These are phyloP conservation scores for Nebria brevicollis DNA, from an alignment of 2,888 invertebrate genomes.

Conservation along the genomic window DNA sequence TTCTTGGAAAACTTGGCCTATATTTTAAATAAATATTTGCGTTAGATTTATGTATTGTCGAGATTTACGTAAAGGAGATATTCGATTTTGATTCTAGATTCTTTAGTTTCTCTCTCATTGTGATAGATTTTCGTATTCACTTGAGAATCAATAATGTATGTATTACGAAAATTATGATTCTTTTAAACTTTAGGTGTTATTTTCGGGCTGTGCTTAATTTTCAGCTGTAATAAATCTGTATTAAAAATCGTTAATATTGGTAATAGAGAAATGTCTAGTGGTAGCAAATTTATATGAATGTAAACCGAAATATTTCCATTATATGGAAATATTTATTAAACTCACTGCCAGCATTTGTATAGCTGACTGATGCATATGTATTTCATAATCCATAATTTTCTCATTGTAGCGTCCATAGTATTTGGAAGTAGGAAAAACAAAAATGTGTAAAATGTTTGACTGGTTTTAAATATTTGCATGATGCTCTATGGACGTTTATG, in stretches of 20 bases:
- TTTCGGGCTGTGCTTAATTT: constrained; percentile 46
- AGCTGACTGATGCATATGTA: neutral
- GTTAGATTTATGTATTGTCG: neutral
- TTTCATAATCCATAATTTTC: neutral
- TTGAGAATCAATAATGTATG: constrained; percentile 28
- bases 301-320: constrained; percentile 10
- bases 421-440: neutral
- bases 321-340: constrained; percentile 26
- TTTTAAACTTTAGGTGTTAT: constrained; percentile 39
- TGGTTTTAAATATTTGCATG: neutral
- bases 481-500: neutral
- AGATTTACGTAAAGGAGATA: neutral
- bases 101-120: constrained; percentile 19
- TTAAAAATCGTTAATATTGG: constrained; percentile 29
- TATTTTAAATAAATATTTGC: too few relatives aligned
- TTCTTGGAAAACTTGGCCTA: too few relatives aligned
- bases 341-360: constrained; percentile 35
- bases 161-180: constrained; percentile 22
- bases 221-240: constrained; percentile 41
- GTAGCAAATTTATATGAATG: constrained; percentile 39
- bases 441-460: neutral
- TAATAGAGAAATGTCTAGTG: constrained; percentile 30
- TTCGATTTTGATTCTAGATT: neutral
- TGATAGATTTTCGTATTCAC: constrained; percentile 42
- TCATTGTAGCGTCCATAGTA: neutral